phyloP scores from a whole-genome alignment of 2,888 invertebrate species.

The Tachina lurida region DNA sequence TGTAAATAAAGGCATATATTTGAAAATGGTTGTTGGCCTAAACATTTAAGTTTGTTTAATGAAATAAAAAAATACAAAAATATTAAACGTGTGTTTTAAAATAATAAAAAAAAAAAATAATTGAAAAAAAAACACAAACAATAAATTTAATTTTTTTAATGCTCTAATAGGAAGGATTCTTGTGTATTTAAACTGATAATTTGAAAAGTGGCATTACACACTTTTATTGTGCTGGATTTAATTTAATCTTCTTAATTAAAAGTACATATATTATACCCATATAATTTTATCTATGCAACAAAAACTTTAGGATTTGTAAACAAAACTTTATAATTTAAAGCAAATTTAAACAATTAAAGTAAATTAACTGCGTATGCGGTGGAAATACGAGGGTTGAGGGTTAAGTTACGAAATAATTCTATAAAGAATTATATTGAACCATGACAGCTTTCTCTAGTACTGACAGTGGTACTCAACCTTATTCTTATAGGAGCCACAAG shows the following conservation, averaged over 20 bases:
- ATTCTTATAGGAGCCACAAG: too few species aligned
- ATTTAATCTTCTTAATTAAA: constrained; percentile 34
- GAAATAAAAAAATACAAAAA: background rate
- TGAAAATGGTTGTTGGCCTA: constrained; percentile 7
- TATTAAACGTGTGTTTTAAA: constrained; percentile 9
- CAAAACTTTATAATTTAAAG: background rate
- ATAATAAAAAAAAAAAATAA: background rate
- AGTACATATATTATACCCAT: background rate
- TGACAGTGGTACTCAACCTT: too few species aligned
- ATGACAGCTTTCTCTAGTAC: too few species aligned
- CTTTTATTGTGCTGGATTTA: constrained; percentile 11
- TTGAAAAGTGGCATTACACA: constrained; percentile 26
- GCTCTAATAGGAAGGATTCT: constrained; percentile 27
- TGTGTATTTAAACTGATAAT: constrained; percentile 19
- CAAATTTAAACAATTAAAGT: constrained; percentile 4
- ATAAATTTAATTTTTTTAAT: constrained; percentile 15
- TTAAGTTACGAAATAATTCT: too few species aligned
- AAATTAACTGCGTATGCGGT: background rate
- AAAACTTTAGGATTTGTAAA: background rate
- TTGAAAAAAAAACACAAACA: background rate
- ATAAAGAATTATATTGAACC: too few species aligned
- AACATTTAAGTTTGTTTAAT: constrained; percentile 34
- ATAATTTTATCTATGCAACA: background rate
- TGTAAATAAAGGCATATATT: background rate
- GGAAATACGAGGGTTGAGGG: background rate